Base-by-base conservation (phyloP, 1,140 invertebrate species). In the Dendroctonus ponderosae region DNA sequence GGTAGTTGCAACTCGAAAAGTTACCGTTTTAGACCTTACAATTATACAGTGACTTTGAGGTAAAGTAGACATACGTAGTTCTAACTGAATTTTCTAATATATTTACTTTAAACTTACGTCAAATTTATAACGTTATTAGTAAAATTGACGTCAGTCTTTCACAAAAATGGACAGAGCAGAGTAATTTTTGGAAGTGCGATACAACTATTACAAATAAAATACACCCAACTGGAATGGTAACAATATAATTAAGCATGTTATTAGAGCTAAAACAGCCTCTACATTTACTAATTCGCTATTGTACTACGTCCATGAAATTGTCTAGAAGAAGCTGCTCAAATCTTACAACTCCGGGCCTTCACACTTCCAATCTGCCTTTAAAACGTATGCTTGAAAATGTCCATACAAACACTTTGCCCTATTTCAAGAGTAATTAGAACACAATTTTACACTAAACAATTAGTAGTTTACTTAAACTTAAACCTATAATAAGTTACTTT, bases 91-190 rank as follows among this genome's bases (percentile, higher is more conserved):
- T 65, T 44, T 49, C 54, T 66, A 59, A 59, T 51, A 59, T 44
- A 51, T 51, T 52, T 59, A 56, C 51, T 54, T 50, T 66, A 66
- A 67, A 61, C 58, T 67, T 53, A 67, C 65, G 65, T 67, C 65
- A 67, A 67, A 59, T 67, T 67, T 67, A 61, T 61, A 46, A 41
- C 42, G 38, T 59, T 48, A 54, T 26, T 40, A n/a, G 57, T 67
- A 67, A 67, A 67, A 67, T 67, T 67, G 65, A 67, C 65, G 65
- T 54, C 65, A 67, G 65, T 61, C 65, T 66, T 66, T 67, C 43
- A 67, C 65, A 67, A 67, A 60, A 67, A 67, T 67, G 65, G 65
- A 67, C 65, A 67, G 65, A 67, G 65, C 42, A 54, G 49, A 53
- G 48, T 37, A 26, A 49, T 3, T 38, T 2, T 48, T 9, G 52